Conservation (phyloP, 2,797 vertebrate species). For the Enteromius treurensis region DNA sequence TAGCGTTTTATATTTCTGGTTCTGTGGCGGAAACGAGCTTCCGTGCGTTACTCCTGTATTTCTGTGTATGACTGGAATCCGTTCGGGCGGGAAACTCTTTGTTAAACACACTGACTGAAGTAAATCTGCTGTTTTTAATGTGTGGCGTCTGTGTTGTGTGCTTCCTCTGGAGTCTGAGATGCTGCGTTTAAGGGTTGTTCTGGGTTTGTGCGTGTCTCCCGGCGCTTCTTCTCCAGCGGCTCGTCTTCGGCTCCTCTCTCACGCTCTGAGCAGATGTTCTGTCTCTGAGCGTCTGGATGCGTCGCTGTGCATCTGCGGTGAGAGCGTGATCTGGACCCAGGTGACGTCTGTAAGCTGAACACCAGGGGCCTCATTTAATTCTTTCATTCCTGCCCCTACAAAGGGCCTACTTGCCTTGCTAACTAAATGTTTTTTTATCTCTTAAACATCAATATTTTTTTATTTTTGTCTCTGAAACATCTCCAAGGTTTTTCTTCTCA, state of each 20-base stretch:
- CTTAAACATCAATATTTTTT: too few species aligned
- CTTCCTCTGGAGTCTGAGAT: too few species aligned
- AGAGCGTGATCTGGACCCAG: not conserved
- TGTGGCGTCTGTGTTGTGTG: not conserved
- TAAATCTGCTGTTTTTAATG: slow-evolving; percentile 19
- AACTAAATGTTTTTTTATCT: too few species aligned
- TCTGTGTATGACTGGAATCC: not conserved
- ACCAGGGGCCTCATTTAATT: not conserved
- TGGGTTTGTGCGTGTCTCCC: not conserved
- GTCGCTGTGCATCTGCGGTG: not conserved
- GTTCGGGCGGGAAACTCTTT: not conserved
- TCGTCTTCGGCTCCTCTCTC: not conserved
- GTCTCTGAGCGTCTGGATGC: not conserved
- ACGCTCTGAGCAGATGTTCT: not conserved
- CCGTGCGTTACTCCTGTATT: not conserved
- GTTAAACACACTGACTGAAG: slow-evolving; percentile 31
- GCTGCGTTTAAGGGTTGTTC: not conserved
- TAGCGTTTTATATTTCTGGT: not conserved
- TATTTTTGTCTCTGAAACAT: too few species aligned
- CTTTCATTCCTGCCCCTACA: too few species aligned
- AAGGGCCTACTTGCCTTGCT: too few species aligned
- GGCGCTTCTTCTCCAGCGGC: not conserved
- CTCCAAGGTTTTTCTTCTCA: too few species aligned
- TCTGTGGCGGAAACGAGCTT: not conserved
- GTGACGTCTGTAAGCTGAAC: not conserved